Evolutionary conservation across 2,113 vertebrate species (phyloP), one percentile per base, ranked within the genome.

Genomic region (Tetrax tetrax): DNA sequence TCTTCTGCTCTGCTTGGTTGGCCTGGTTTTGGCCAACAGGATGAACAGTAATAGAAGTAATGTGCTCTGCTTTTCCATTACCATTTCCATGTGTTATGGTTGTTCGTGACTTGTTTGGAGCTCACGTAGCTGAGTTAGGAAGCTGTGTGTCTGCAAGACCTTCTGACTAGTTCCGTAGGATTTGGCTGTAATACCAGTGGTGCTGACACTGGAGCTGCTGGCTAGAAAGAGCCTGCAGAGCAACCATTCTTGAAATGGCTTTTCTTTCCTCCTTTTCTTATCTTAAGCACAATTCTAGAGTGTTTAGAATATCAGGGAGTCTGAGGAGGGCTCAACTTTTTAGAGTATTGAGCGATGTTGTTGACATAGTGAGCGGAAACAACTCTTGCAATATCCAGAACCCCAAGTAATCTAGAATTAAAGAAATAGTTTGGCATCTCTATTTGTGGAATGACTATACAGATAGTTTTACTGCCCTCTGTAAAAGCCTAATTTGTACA

Each of bases 1-100:
- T 74, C 25, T 71, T 95, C 24, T 94, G 35, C 37, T 70, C 51
- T 68, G 45, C 37, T 51, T 94, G 83, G 92, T 93, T 90, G 71
- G 10, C 69, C 28, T 91, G 29, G 0, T 33, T 93, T 41, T 53
- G 31, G 48, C 83, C 83, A 61, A 33, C 53, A 79, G 89, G 74
- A 56, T 80, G 54, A 93, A 28, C 76, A 91, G 86, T 51, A 71
- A 43, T 13, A 33, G 93, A 51, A 80, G 35, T 3, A 12, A 48
- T 68, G 53, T 63, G 53, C 69, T 80, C 37, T 78, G 38, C 43
- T 82, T 95, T 87, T 94, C 77, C 74, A 70, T 68, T 64, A 45
- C 22, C 12, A 70, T 68, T 64, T 41, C 22, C 12, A 0, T 3
- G 35, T 70, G 48, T 47, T 95, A 2, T 2, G 22, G 63, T 65